Evolutionary conservation across 2,888 invertebrate genomes (phyloP).

Genomic region (Megalurothrips usitatus): DNA sequence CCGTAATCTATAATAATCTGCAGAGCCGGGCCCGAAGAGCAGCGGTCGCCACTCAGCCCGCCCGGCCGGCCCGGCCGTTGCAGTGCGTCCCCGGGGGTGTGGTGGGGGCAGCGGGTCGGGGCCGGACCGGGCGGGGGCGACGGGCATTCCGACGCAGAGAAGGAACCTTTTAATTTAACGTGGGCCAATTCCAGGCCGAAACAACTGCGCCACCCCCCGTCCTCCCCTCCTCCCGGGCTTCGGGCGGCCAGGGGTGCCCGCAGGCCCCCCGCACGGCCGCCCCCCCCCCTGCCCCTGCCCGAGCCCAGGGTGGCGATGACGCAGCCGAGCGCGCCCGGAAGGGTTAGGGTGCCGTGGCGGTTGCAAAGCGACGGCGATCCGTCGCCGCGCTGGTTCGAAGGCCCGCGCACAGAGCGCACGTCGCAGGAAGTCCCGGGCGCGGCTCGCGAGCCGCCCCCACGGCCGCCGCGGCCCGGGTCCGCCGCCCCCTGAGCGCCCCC

Average conservation of each 20-base stretch:
- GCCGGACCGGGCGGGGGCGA: not conserved
- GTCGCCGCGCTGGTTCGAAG: no score
- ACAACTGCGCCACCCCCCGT: not conserved
- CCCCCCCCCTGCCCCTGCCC: not conserved
- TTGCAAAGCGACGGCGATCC: no score
- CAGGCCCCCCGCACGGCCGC: no score
- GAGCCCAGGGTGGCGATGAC: not conserved
- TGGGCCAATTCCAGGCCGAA: constrained; percentile 24
- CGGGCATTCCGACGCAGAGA: not conserved
- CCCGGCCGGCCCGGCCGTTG: not conserved
- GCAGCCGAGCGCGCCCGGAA: not conserved
- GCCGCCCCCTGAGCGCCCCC: not conserved
- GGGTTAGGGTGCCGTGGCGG: no score
- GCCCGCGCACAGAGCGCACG: no score
- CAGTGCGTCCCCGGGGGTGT: not conserved
- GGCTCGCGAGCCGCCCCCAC: no score
- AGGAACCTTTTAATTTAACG: constrained; percentile 18
- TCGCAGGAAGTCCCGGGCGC: no score
- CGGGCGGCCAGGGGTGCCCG: no score
- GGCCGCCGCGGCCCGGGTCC: not conserved
- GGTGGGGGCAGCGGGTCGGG: not conserved
- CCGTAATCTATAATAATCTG: constrained; percentile 25
- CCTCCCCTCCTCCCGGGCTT: not conserved
- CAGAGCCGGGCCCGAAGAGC: not conserved
- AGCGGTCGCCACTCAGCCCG: constrained; percentile 14